Evolutionary conservation across 2,888 invertebrate genomes (phyloP).

Genomic region (Tenthredo scrophulariae): DNA sequence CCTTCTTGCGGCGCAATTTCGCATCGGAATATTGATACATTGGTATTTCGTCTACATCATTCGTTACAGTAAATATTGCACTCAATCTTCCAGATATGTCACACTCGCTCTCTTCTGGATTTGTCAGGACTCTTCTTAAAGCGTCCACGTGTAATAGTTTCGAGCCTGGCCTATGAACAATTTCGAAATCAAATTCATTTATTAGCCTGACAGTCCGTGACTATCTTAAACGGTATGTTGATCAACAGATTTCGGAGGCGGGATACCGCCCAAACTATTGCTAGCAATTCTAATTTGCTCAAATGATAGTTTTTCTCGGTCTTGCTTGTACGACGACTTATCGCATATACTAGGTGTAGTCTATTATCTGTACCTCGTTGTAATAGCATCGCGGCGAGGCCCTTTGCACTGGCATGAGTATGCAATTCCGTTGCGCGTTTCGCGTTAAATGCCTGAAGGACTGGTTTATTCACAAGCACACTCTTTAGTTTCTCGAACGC

Average conservation of each 20-base stretch:
- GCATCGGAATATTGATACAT: slow-evolving; percentile 39
- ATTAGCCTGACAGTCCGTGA: not conserved
- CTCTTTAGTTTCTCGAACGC: not conserved
- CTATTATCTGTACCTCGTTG: no score
- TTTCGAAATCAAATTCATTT: slow-evolving; percentile 60
- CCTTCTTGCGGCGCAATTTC: slow-evolving; percentile 42
- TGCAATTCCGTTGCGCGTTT: not conserved
- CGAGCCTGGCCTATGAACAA: slow-evolving; percentile 61
- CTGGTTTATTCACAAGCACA: not conserved
- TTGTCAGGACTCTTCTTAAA: slow-evolving; percentile 59
- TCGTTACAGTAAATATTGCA: not conserved
- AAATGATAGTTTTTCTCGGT: slow-evolving; percentile 54
- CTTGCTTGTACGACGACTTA: not conserved
- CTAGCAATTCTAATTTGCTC: slow-evolving; percentile 34
- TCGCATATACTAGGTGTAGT: no score
- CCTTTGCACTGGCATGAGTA: no score
- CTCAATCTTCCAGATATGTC: slow-evolving; percentile 2
- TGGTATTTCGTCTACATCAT: not conserved
- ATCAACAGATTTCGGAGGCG: slow-evolving; percentile 43
- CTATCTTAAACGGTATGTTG: no score
- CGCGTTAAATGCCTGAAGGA: slow-evolving; percentile 11
- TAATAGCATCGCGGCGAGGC: no score
- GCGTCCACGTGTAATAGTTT: slow-evolving; percentile 63
- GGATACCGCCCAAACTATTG: not conserved
- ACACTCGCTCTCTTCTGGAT: slow-evolving; percentile 48